phyloP scores from a whole-genome alignment of 1,140 invertebrate species.

The Lasaia peninsularis region DNA sequence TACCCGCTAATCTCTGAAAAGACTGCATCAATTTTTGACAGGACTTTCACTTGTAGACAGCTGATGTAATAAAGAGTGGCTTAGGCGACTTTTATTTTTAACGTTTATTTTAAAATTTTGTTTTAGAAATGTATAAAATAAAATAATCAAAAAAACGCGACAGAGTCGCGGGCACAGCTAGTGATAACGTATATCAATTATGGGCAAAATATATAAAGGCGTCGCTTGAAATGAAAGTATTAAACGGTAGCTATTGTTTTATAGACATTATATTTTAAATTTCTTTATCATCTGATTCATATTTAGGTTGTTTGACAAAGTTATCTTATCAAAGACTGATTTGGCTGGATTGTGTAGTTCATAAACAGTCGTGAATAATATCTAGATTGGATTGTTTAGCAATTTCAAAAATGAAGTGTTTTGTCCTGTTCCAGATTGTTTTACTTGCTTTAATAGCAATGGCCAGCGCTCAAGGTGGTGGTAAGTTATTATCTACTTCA shows the following conservation, averaged over 20 bases:
- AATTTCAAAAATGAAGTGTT: conserved; percentile 22
- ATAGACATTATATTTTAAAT: not conserved
- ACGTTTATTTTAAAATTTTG: no score
- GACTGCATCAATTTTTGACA: no score
- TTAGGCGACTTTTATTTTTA: no score
- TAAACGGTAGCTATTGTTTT: not conserved
- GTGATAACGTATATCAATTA: no score
- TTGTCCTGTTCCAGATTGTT: conserved; percentile 34
- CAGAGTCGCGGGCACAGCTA: no score
- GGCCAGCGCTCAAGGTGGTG: conserved; percentile 35
- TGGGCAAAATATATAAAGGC: no score
- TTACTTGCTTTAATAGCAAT: conserved; percentile 34
- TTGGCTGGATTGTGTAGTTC: not conserved
- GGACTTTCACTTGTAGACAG: no score
- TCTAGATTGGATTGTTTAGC: not conserved
- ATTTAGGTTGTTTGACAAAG: not conserved
- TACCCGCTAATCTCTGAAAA: no score
- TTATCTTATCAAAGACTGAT: not conserved
- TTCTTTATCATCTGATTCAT: not conserved
- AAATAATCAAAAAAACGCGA: no score
- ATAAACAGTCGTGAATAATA: not conserved
- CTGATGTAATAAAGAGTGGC: no score
- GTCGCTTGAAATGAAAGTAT: no score
- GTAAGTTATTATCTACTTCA: not conserved
- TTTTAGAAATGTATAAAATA: no score